phyloP scores from a whole-genome alignment of 2,888 invertebrate genomes.

The Drosophila siamana region DNA sequence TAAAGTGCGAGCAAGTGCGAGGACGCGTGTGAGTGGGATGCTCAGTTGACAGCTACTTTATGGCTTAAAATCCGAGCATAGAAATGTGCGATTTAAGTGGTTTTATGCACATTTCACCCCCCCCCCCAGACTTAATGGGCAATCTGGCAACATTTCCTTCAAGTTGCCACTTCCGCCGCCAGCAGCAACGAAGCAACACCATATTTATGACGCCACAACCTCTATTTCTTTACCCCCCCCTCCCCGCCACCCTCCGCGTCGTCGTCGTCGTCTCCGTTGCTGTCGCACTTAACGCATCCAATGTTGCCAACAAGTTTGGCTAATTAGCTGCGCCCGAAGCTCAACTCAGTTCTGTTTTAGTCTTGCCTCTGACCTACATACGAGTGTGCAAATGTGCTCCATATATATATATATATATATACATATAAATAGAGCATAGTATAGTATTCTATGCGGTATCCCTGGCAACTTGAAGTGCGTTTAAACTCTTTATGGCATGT shows the following conservation, averaged over 20 bases:
- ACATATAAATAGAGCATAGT: neutral
- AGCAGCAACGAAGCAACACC: slow-evolving; percentile 35
- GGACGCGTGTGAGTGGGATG: too few relatives aligned
- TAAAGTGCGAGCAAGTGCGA: too few relatives aligned
- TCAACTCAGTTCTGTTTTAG: slow-evolving; percentile 25
- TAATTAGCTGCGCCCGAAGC: slow-evolving; percentile 69
- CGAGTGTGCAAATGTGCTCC: slow-evolving; percentile 6
- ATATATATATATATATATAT: slow-evolving; percentile 20
- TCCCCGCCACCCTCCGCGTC: neutral
- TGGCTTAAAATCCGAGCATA: slow-evolving; percentile 41
- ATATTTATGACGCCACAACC: slow-evolving; percentile 44
- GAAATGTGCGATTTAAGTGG: slow-evolving; percentile 51
- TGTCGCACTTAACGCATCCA: slow-evolving; percentile 7
- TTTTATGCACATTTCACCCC: slow-evolving; percentile 27
- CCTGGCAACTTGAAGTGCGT: slow-evolving; percentile 56
- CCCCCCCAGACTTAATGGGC: slow-evolving; percentile 42
- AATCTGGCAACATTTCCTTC: slow-evolving; percentile 60
- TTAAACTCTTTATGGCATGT: slow-evolving; percentile 61
- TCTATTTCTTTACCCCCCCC: neutral
- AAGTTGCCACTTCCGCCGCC: slow-evolving; percentile 51
- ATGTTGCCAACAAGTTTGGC: slow-evolving; percentile 60
- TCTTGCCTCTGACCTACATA: slow-evolving; percentile 53
- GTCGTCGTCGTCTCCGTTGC: too few relatives aligned
- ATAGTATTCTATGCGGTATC: slow-evolving; percentile 6
- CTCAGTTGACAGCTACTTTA: slow-evolving; percentile 31